A percentile compares a stretch with the other conserved stretches of the same genome.
phyloP scores from a whole-genome alignment of 1,140 invertebrate species.

The Paraescarpia echinospica region DNA sequence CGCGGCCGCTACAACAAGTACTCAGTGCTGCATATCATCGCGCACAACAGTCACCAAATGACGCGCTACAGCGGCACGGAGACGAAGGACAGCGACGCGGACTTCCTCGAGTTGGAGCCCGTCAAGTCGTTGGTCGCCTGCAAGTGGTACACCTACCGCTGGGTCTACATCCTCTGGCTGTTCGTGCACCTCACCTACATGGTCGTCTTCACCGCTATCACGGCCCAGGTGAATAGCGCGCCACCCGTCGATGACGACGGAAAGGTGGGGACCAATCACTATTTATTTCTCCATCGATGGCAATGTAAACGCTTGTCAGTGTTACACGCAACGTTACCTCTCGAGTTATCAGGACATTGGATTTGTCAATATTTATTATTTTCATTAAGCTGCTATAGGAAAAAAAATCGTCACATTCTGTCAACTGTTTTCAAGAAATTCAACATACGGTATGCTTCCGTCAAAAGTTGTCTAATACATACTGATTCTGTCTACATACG shows the following conservation, averaged over 20 bases:
- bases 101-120: constrained; percentile 30
- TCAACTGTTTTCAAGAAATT: too few species aligned
- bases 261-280: neutral
- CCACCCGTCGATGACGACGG: neutral
- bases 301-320: too few species aligned
- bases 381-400: too few species aligned
- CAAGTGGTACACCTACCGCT: constrained; percentile 25
- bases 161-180: constrained; percentile 26
- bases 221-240: constrained; percentile 16
- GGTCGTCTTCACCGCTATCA: constrained; percentile 16
- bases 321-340: too few species aligned
- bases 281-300: neutral
- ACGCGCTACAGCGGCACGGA: constrained; percentile 19
- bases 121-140: constrained; percentile 14
- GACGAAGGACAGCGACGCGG: constrained; percentile 17
- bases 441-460: neutral
- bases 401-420: too few species aligned
- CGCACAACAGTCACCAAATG: constrained; percentile 19
- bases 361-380: neutral
- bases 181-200: constrained; percentile 20
- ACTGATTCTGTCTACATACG: neutral
- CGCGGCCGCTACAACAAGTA: constrained; percentile 24
- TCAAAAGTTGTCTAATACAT: neutral
- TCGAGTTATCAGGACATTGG: constrained; percentile 7
- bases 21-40: constrained; percentile 28